Conservation (phyloP, 2,888 invertebrate species). For the Microlaimidae sp. region DNA sequence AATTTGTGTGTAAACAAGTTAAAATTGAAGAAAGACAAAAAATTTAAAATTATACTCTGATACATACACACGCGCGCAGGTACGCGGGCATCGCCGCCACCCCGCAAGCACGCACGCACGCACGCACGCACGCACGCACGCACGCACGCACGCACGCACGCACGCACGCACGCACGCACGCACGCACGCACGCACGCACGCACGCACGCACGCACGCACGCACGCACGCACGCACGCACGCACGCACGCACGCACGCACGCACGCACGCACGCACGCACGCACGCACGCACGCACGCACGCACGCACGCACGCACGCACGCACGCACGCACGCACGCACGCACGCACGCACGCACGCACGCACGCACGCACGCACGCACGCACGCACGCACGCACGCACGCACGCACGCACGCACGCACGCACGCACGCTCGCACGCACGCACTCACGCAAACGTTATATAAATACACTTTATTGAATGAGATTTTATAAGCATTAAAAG, state of each 20-base stretch:
- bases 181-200: not conserved
- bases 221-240: conserved; percentile 3
- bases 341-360: conserved; percentile 7
- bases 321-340: conserved; percentile 7
- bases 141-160: conserved; percentile 1
- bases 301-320: conserved; percentile 7
- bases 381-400: conserved; percentile 7
- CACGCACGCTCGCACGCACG: conserved; percentile 7
- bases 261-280: conserved; percentile 7
- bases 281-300: conserved; percentile 7
- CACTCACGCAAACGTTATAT: conserved; percentile 6
- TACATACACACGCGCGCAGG: not conserved
- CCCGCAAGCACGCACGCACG: not conserved
- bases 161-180: not conserved
- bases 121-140: conserved; percentile 5
- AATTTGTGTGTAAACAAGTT: no score
- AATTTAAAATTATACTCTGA: no score
- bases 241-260: conserved; percentile 7
- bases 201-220: conserved; percentile 1
- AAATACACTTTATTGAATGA: no score
- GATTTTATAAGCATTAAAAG: no score
- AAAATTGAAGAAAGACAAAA: no score
- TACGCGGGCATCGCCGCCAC: not conserved
- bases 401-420: conserved; percentile 1
- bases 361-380: conserved; percentile 4